These are phyloP conservation scores for Cataglyphis hispanica DNA, from an alignment of 1,140 invertebrate genomes.

Conservation along the genomic window DNA sequence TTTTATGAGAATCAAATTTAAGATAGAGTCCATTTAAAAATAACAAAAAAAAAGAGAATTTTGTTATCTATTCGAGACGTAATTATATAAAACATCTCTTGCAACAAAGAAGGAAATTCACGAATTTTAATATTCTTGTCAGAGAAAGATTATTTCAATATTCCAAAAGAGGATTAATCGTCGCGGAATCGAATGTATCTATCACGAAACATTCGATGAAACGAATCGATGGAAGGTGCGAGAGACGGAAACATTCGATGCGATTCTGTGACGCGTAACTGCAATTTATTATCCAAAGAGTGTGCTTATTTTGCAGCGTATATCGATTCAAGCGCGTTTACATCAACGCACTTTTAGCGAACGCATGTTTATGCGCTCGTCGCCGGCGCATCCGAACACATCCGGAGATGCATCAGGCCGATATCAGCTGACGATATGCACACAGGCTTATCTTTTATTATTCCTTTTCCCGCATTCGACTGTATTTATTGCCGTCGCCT, in stretches of 20 bases:
- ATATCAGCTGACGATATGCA: conserved; percentile 75
- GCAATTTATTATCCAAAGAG: conserved; percentile 27
- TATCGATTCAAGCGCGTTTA: conserved; percentile 4
- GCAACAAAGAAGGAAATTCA: neutral
- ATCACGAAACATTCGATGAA: neutral
- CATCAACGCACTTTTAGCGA: conserved; percentile 21
- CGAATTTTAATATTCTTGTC: neutral
- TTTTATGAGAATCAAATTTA: no score
- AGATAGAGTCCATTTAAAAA: neutral
- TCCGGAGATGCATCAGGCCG: conserved; percentile 57
- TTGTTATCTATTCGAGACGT: neutral
- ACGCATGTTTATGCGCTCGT: neutral
- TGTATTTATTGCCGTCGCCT: conserved; percentile 68
- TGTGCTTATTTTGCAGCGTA: neutral
- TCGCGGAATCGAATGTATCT: neutral
- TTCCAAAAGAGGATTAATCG: neutral
- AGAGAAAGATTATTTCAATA: neutral
- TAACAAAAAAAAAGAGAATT: neutral
- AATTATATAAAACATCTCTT: neutral
- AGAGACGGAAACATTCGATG: conserved; percentile 1
- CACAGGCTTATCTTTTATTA: conserved; percentile 73
- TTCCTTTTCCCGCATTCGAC: conserved; percentile 51
- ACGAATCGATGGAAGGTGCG: conserved; percentile 24
- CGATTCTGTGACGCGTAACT: conserved; percentile 37
- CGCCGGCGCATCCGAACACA: conserved; percentile 15